Evolutionary conservation across 2,797 vertebrate genomes (phyloP), one percentile per base, ranked within the genome.

Genomic region (Nannoperca australis): DNA sequence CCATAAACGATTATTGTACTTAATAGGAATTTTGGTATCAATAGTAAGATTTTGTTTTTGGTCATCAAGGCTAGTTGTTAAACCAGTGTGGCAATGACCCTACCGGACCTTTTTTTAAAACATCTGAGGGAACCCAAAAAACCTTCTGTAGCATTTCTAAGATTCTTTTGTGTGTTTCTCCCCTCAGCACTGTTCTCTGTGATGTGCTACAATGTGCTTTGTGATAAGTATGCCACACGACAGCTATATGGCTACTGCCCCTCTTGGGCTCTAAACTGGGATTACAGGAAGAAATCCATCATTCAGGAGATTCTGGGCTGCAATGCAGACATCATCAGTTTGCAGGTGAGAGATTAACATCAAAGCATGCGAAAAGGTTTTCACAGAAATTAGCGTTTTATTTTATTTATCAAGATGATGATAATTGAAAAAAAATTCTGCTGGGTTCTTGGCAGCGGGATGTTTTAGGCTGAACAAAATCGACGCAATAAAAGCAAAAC

Each of bases 151-250:
- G 4, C 4, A 13, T 45, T 64, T 67, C 13, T 61, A 38, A 81
- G 5, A 69, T 20, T 17, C 7, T 8, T 32, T 45, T 79, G 4
- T 66, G 36, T 51, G 34, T 81, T 76, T 76, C 27, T 59, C 42
- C 34, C 58, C n/a, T 27, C 93, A 99, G 98, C 97, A 47, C 95
- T 99, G 90, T 99, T 99, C 88, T 99, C 98, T 73, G 98, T 99
- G 90, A 99, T 99, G 98, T 99, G 98, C 95, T 99, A 99, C 95
- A 99, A 99, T 51, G 98, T 99, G 65, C 96, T 99, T 73, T 99
- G 98, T 94, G 98, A 99, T 90, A 99, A 99, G 89, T 99, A 99
- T 1, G 98, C 98, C 90, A 99, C 98, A 59, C 95, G 97, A 85
- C 98, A 99, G 95, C 95, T 99, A 63, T 99, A 99, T 49, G 98